Percentiles rank a stretch among this genome's conserved stretches.
Evolutionary conservation across 2,113 vertebrate genomes (phyloP).

Genomic region (Neogobius melanostomus): DNA sequence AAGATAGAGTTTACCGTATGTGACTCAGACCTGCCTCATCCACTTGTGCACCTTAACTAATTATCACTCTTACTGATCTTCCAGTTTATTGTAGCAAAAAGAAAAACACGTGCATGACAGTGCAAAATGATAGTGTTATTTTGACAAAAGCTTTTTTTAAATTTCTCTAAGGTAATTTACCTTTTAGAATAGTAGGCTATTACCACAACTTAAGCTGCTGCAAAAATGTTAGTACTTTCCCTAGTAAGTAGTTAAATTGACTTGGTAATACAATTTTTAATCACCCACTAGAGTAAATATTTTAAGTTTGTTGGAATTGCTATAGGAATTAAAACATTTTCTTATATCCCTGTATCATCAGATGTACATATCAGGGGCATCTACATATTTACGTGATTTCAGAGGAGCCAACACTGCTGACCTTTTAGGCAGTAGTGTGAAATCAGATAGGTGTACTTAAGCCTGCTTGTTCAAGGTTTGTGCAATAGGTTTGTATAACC

Average conservation of each 20-base stretch:
- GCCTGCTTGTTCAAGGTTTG: slow-evolving; percentile 48
- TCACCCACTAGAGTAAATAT: no score
- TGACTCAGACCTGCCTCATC: slow-evolving; percentile 55
- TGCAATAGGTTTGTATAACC: slow-evolving; percentile 54
- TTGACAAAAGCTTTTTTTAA: no score
- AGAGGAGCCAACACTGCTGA: slow-evolving; percentile 30
- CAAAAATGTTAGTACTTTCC: no score
- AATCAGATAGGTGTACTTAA: slow-evolving; percentile 69
- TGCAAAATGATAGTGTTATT: not conserved
- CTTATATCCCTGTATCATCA: not conserved
- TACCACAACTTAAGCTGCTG: no score
- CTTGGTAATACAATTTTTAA: no score
- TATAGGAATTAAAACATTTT: no score
- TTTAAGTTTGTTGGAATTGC: no score
- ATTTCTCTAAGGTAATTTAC: no score
- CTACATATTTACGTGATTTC: slow-evolving; percentile 37
- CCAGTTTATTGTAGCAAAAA: slow-evolving; percentile 12
- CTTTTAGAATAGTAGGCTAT: no score
- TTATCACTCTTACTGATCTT: slow-evolving; percentile 39
- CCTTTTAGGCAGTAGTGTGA: slow-evolving; percentile 56
- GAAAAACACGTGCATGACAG: not conserved
- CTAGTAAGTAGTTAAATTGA: no score
- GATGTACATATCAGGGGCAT: not conserved
- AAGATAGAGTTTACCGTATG: slow-evolving; percentile 47
- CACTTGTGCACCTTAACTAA: slow-evolving; percentile 35